Conservation (phyloP, 2,888 invertebrate species). For the Ectemnius lituratus region DNA sequence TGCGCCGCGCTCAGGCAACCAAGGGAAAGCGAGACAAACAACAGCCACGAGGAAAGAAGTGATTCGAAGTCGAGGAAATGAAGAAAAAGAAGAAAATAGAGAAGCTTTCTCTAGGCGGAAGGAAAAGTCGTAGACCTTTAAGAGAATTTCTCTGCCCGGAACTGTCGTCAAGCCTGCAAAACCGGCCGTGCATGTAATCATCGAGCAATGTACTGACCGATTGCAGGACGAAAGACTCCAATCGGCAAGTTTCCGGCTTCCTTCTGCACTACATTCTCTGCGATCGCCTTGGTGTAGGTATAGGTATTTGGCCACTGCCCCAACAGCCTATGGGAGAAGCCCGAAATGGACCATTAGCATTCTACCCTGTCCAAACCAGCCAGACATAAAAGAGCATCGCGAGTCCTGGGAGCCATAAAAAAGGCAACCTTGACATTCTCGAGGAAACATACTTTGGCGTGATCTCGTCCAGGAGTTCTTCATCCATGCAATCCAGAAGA, state of each 20-base stretch:
- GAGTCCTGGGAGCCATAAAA: too few species aligned
- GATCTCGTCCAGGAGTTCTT: slow-evolving; percentile 79
- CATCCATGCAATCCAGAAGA: slow-evolving; percentile 79
- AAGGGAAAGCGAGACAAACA: slow-evolving; percentile 1
- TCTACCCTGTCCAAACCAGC: not conserved
- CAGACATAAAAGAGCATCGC: too few species aligned
- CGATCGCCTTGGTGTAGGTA: slow-evolving; percentile 93
- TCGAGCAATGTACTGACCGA: slow-evolving; percentile 80
- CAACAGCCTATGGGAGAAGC: slow-evolving; percentile 79
- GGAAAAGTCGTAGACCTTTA: not conserved
- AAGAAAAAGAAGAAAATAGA: not conserved
- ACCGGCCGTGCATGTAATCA: not conserved
- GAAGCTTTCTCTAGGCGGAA: not conserved
- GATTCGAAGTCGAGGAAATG: not conserved
- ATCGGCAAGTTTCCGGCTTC: slow-evolving; percentile 87
- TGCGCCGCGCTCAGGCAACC: not conserved
- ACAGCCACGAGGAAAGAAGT: not conserved
- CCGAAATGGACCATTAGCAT: slow-evolving; percentile 24
- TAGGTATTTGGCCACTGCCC: slow-evolving; percentile 93
- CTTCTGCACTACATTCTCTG: slow-evolving; percentile 86
- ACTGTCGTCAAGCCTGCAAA: not conserved
- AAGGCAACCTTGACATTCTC: too few species aligned
- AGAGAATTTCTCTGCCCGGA: slow-evolving; percentile 2
- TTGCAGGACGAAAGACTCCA: slow-evolving; percentile 90
- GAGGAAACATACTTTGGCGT: slow-evolving; percentile 77